Evolutionary conservation across 2,113 vertebrate species (phyloP).

Genomic region (Collichthys lucidus): DNA sequence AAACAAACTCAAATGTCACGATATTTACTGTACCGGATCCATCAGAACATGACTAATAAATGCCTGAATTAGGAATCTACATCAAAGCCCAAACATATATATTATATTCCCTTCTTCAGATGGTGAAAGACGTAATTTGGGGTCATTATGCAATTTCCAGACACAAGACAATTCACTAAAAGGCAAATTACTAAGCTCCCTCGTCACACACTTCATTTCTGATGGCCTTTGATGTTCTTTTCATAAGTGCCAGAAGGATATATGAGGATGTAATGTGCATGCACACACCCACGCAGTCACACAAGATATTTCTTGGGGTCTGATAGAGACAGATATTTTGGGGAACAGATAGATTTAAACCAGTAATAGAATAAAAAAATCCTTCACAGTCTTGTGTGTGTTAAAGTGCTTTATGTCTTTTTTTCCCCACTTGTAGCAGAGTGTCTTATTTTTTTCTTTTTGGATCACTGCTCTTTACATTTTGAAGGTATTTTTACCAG

Average conservation of each 20-base stretch:
- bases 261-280: neutral
- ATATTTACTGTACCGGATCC: slow-evolving; percentile 1
- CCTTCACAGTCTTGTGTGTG: neutral
- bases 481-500: neutral
- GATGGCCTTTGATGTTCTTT: slow-evolving; percentile 61
- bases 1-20: slow-evolving; percentile 12
- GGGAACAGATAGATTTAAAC: slow-evolving; percentile 10
- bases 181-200: slow-evolving; percentile 47
- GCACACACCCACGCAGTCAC: neutral
- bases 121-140: slow-evolving; percentile 39
- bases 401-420: slow-evolving; percentile 2
- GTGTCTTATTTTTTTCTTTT: neutral
- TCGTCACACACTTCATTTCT: slow-evolving; percentile 31
- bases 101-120: slow-evolving; percentile 12
- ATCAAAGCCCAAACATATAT: slow-evolving; percentile 50
- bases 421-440: neutral
- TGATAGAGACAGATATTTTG: neutral
- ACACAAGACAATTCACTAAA: slow-evolving; percentile 45
- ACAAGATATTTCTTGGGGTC: neutral
- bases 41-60: slow-evolving; percentile 34
- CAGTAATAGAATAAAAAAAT: slow-evolving; percentile 10
- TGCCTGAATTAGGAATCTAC: slow-evolving; percentile 22
- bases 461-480: slow-evolving; percentile 21
- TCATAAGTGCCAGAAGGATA: slow-evolving; percentile 9
- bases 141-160: slow-evolving; percentile 52